Percentiles rank a stretch among this genome's conserved stretches.
These are phyloP conservation scores for Molorchus minor DNA, from an alignment of 2,888 invertebrate species.

Conservation along the genomic window DNA sequence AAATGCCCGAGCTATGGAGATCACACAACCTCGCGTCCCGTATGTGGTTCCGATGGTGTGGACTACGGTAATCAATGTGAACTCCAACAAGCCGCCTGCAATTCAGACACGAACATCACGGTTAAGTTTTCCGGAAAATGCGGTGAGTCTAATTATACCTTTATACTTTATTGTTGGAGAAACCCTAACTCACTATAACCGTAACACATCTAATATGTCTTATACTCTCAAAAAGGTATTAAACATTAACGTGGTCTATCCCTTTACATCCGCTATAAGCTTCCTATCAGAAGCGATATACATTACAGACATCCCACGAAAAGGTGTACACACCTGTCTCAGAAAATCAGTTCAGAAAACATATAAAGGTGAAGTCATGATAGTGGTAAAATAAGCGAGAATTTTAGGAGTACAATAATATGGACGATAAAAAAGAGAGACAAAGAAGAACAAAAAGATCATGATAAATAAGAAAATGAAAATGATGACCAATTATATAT, in stretches of 20 bases:
- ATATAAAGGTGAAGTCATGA: too few relatives aligned
- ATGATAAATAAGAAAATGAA: too few relatives aligned
- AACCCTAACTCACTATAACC: background rate
- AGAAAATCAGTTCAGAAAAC: too few relatives aligned
- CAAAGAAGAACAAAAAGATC: too few relatives aligned
- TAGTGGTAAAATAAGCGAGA: too few relatives aligned
- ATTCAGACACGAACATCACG: constrained; percentile 76
- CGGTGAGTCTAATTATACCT: constrained; percentile 69
- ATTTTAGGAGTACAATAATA: too few relatives aligned
- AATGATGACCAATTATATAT: too few relatives aligned
- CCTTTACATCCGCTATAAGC: background rate
- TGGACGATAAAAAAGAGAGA: too few relatives aligned
- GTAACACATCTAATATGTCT: background rate
- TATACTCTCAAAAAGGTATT: background rate
- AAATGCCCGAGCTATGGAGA: constrained; percentile 86
- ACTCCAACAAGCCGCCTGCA: constrained; percentile 82
- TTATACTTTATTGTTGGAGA: background rate
- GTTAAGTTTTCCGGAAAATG: constrained; percentile 88
- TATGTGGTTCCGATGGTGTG: constrained; percentile 84
- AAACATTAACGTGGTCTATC: background rate
- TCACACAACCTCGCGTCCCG: constrained; percentile 79
- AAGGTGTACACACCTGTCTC: too few relatives aligned
- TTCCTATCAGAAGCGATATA: background rate
- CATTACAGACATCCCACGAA: background rate
- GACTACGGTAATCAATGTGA: constrained; percentile 89